Base-by-base conservation (phyloP, 2,888 invertebrate genomes). In the Caprella mutica region DNA sequence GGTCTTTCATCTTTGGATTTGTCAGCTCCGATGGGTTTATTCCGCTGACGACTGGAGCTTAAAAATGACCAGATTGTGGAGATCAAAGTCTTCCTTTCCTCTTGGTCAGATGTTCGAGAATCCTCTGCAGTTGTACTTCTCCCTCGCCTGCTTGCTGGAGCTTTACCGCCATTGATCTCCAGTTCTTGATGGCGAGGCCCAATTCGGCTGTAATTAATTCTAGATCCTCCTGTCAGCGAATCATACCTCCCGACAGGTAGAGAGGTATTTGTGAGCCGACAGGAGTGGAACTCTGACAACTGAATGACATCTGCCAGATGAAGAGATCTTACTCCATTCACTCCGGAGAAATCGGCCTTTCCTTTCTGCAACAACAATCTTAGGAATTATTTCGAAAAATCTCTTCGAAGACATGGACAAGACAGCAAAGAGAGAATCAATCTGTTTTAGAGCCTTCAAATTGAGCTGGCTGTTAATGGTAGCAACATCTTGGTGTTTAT, bases 221-320 rank as follows among this genome's bases (percentile, higher is more conserved):
- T 9, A 19, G 46, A 19, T 6, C 8, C 33, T n/a, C n/a, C n/a
- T n/a, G n/a, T n/a, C n/a, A n/a, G n/a, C n/a, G n/a, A n/a, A n/a
- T n/a, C n/a, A n/a, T n/a, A n/a, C n/a, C n/a, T n/a, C n/a, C 48
- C 30, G n/a, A 48, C 29, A 19, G 48, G 30, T 9, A 48, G 30
- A 8, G 48, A 48, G 9, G 48, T 30, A 26, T 48, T 48, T 48
- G 29, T 43, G 3, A 48, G 46, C 38, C 29, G 19, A 29, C 57
- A 58, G 17, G 63, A 63, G 43, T 83, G 83, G 71, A 89, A 88
- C n/a, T 83, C 80, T 65, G 86, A 87, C 66, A 74, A 77, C 74
- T 88, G 87, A 52, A 88, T 76, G 77, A 89, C 82, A 69, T 89
- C 89, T 0, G 87, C 84, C n/a, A 90, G 74, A 69, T 82, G 83